Evolutionary conservation across 1,140 invertebrate species (phyloP), one percentile per base, ranked within the genome.

Genomic region (Lasioglossum albipes): DNA sequence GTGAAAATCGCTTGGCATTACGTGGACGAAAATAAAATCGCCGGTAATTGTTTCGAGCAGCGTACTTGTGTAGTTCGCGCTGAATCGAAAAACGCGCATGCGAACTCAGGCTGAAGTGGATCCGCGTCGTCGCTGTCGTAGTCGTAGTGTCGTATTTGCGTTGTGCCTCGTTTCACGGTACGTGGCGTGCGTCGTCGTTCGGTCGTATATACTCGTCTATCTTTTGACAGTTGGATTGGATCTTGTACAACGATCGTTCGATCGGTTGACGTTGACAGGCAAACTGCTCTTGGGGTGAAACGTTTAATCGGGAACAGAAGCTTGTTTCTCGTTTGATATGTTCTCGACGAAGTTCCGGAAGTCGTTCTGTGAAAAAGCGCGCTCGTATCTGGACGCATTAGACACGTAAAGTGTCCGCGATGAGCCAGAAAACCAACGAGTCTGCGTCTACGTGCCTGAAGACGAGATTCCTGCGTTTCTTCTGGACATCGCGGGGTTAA

Each of bases 191-290:
- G 52, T 59, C 36, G 20, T 54, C 49, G 71, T 81, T 61, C 78
- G 49, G n/a, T 13, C 31, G 36, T 73, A 42, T 71, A 67, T 75
- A 67, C 49, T n/a, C 61, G 36, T 78, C 71, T 54, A 62, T 20
- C 74, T 79, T 85, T 85, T 82, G 83, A 84, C 79, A 78, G 79
- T 81, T 85, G 61, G 61, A 77, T 36, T 36, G 36, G 36, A 36
- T 85, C 41, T 36, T 62, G 31, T 59, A 79, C 16, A 41, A 54
- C 75, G 66, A 74, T 31, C 10, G 52, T 76, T 10, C 12, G 36
- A 36, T 41, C 52, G 3, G 18, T 62, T 42, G 7, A 6, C n/a
- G 12, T 65, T 54, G 36, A 36, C 36, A 16, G 65, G 22, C 31
- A n/a, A 27, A 57, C 16, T 9, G 20, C 41, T 59, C 59, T 49